Conservation (phyloP, 2,113 vertebrate species). For the Ramphastos sulfuratus region DNA sequence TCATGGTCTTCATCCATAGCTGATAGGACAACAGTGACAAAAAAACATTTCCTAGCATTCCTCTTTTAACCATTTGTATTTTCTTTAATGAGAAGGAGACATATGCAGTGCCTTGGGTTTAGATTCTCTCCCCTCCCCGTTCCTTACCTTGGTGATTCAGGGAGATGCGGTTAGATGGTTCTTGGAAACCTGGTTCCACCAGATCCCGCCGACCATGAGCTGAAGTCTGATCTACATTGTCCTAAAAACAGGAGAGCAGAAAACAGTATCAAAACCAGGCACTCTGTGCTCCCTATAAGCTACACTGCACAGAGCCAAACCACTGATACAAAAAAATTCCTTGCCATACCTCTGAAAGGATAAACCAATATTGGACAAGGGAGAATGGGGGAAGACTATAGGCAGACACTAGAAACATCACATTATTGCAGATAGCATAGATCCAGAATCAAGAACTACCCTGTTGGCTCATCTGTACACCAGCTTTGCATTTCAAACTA, state of each 20-base stretch:
- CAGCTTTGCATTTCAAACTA: neutral
- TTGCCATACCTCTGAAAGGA: neutral
- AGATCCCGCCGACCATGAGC: constrained; percentile 79
- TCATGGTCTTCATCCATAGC: accelerated
- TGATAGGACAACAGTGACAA: neutral
- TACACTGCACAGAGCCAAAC: neutral
- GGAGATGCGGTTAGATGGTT: constrained; percentile 76
- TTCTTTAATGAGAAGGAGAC: neutral
- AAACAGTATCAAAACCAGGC: neutral
- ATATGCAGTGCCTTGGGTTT: neutral
- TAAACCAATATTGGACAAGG: neutral
- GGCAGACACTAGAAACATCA: neutral
- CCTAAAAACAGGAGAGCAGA: constrained; percentile 74
- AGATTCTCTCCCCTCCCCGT: neutral
- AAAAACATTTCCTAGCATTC: neutral
- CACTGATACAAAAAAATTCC: neutral
- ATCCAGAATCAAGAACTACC: constrained; percentile 3
- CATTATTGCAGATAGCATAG: neutral
- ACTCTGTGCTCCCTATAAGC: neutral
- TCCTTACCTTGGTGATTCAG: constrained; percentile 86
- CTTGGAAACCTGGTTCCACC: constrained; percentile 81
- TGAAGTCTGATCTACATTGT: constrained; percentile 86
- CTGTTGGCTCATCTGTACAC: neutral
- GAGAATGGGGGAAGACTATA: neutral
- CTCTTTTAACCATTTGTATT: neutral